Percentiles rank a stretch among this genome's conserved stretches.
phyloP scores from a whole-genome alignment of 2,113 vertebrate species.

The Craseonycteris thonglongyai region DNA sequence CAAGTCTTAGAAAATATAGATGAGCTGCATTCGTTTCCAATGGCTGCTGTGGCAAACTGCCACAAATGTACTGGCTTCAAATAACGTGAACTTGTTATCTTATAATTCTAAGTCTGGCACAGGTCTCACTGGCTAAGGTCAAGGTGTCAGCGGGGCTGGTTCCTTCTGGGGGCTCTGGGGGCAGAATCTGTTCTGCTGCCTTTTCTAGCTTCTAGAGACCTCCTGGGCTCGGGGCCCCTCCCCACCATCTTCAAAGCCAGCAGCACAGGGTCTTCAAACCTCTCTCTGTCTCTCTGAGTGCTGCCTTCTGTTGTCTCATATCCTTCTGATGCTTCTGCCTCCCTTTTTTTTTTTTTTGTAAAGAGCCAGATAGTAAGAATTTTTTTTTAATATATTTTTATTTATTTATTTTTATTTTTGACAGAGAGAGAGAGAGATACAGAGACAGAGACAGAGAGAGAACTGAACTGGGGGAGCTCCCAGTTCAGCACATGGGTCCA shows the following conservation, averaged over 20 bases:
- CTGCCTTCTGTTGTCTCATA: not conserved
- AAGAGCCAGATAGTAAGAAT: no score
- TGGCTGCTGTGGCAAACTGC: not conserved
- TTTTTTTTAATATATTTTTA: no score
- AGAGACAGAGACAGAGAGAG: no score
- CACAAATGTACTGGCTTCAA: not conserved
- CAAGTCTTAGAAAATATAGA: not conserved
- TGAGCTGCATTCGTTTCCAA: not conserved
- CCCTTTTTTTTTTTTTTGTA: no score
- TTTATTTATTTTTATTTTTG: no score
- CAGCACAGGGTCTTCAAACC: fast-evolving
- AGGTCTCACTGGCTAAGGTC: not conserved
- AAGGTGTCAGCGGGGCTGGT: not conserved
- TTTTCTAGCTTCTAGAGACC: not conserved
- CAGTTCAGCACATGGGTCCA: no score
- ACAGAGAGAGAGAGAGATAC: no score
- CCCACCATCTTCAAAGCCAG: not conserved
- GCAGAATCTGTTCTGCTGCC: not conserved
- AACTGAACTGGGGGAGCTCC: no score
- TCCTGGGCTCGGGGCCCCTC: not conserved
- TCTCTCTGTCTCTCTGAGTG: not conserved
- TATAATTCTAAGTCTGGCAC: not conserved
- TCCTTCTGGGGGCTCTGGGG: not conserved
- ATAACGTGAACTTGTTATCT: not conserved
- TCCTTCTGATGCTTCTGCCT: not conserved